Evolutionary conservation across 2,113 vertebrate species (phyloP).

Genomic region (Varanus salvator): DNA sequence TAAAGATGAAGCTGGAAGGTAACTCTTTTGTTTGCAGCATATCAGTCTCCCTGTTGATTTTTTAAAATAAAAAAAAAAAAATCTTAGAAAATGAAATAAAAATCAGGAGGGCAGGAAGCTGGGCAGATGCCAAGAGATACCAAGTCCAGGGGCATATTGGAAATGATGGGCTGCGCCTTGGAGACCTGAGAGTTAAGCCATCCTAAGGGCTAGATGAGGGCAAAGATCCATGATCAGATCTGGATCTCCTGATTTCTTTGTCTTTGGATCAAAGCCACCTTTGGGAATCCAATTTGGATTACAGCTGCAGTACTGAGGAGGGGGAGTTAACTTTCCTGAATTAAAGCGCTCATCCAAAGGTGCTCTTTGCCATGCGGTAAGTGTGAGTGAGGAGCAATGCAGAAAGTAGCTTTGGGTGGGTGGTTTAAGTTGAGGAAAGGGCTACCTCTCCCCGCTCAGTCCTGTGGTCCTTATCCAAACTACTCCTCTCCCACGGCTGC

Average conservation of each 20-base stretch:
- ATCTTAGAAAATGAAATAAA: too few relatives aligned
- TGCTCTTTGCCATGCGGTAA: background rate
- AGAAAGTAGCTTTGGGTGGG: background rate
- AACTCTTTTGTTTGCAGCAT: too few relatives aligned
- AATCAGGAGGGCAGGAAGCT: too few relatives aligned
- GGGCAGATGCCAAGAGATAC: too few relatives aligned
- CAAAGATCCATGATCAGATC: background rate
- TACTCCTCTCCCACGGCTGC: background rate
- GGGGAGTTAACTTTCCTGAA: background rate
- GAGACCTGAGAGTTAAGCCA: background rate
- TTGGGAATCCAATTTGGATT: background rate
- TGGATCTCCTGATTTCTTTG: background rate
- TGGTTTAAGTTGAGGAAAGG: background rate
- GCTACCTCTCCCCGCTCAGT: too few relatives aligned
- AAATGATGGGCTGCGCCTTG: too few relatives aligned
- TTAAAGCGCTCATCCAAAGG: background rate
- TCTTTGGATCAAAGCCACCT: background rate
- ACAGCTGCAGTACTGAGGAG: background rate
- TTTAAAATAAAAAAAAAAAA: too few relatives aligned
- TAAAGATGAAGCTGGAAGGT: too few relatives aligned
- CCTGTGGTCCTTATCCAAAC: background rate
- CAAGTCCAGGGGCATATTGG: too few relatives aligned
- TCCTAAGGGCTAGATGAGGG: background rate
- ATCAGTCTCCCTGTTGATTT: too few relatives aligned
- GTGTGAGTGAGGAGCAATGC: background rate